Conservation (phyloP, 2,888 invertebrate species). For the Phortica magna region DNA sequence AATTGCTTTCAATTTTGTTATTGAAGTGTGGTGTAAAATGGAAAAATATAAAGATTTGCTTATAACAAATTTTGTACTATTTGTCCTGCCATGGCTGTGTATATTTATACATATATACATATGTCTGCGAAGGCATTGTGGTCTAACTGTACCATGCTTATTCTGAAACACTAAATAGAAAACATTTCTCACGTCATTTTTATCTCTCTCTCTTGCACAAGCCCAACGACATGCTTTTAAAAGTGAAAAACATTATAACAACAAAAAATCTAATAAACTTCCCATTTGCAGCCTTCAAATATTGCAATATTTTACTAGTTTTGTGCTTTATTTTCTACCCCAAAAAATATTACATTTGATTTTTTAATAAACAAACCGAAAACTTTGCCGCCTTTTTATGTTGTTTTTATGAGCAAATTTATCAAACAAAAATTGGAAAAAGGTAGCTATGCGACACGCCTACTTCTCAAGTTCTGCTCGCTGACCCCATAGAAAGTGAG, state of each 20-base stretch:
- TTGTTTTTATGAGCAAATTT: slow-evolving; percentile 56
- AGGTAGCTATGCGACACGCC: slow-evolving; percentile 54
- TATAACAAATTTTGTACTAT: too few relatives aligned
- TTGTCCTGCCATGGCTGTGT: too few relatives aligned
- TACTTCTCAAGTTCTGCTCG: slow-evolving; percentile 38
- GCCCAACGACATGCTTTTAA: background rate
- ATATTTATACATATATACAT: too few relatives aligned
- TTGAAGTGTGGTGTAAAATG: too few relatives aligned
- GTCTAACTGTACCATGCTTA: too few relatives aligned
- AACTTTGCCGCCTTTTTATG: slow-evolving; percentile 69
- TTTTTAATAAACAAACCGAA: slow-evolving; percentile 60
- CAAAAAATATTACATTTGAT: slow-evolving; percentile 46
- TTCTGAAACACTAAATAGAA: too few relatives aligned
- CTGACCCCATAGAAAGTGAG: slow-evolving; percentile 31
- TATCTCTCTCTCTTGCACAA: background rate
- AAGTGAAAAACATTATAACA: background rate
- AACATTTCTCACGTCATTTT: too few relatives aligned
- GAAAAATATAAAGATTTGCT: too few relatives aligned
- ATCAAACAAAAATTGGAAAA: slow-evolving; percentile 36
- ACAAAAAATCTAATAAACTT: slow-evolving; percentile 59
- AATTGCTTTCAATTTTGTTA: too few relatives aligned
- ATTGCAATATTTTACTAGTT: slow-evolving; percentile 68
- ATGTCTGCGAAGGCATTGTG: too few relatives aligned
- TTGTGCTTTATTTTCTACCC: slow-evolving; percentile 58
- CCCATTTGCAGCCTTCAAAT: slow-evolving; percentile 56